Base-by-base conservation (phyloP, 2,888 invertebrate genomes). In the Dynastes grantii region DNA sequence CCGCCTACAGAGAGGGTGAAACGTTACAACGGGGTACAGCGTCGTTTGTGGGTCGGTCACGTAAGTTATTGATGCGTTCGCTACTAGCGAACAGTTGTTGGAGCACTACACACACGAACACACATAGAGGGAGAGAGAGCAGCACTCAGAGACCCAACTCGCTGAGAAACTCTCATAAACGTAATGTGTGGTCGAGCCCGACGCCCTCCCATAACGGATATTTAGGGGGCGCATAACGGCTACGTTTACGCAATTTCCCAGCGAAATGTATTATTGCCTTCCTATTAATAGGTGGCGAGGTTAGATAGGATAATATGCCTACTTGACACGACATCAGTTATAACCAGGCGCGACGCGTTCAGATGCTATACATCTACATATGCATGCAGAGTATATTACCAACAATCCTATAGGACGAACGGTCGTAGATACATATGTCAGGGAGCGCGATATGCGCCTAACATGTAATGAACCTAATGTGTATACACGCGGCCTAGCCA, bases 241-340 rank as follows among this genome's bases (percentile, higher is more conserved):
- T 71, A 71, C 71, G 71, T 71, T 73, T 58, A 73, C 58, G 73
- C 73, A 73, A 73, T 73, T 73, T 73, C 58, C 71, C 49, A 37
- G 53, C 51, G 73, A 58, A 73, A 73, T 58, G 73, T 73, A 58
- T 58, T 73, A 73, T 73, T 58, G 73, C 58, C 58, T 22, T 58
- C 73, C 73, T 58, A 73, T 73, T 73, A 73, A 73, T 73, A 58
- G 37, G n/a, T n/a, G 73, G 55, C 22, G 45, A 73, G 73, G 58
- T 73, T 58, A 73, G 73, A 73, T 73, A 58, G 73, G 73, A 58
- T 58, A 73, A 73, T 73, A 58, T 58, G 73, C 73, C 73, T 37
- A 73, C 61, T 73, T 73, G 73, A 73, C 73, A 73, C 73, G 73
- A 58, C 73, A 73, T 73, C 73, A 73, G 55, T 73, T 73, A 73